Evolutionary conservation across 2,113 vertebrate genomes (phyloP).

Genomic region (Orycteropus afer): DNA sequence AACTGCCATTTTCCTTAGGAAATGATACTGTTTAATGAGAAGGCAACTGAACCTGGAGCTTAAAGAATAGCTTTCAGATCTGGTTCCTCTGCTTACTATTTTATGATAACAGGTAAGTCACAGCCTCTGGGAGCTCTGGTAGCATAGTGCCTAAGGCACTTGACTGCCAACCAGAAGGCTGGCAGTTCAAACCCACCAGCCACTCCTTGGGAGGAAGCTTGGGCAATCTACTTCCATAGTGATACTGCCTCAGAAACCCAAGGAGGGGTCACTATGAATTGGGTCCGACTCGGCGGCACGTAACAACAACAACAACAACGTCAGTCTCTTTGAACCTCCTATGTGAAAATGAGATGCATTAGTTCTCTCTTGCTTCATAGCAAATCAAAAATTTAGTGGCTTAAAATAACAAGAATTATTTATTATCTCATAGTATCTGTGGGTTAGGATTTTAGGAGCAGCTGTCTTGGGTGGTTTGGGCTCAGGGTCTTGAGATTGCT

Average conservation of each 20-base stretch:
- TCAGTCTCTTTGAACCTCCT: neutral
- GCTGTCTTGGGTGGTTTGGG: neutral
- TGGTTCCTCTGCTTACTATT: neutral
- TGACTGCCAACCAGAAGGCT: too few species aligned
- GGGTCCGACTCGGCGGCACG: too few species aligned
- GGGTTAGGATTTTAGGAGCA: neutral
- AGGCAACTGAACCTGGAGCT: neutral
- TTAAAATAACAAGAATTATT: neutral
- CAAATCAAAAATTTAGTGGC: neutral
- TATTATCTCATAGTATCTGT: neutral
- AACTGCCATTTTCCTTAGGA: constrained; percentile 5
- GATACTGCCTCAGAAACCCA: too few species aligned
- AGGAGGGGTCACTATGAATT: too few species aligned
- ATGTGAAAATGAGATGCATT: neutral
- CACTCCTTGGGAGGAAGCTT: too few species aligned
- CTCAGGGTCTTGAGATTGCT: neutral
- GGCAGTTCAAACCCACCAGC: too few species aligned
- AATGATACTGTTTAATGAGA: neutral
- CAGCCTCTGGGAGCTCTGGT: too few species aligned
- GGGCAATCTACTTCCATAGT: too few species aligned
- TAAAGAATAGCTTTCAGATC: neutral
- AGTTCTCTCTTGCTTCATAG: constrained; percentile 1
- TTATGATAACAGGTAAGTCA: neutral
- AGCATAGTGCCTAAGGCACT: too few species aligned
- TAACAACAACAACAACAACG: too few species aligned